Evolutionary conservation across 2,113 vertebrate genomes (phyloP).

Genomic region (Desmodus rotundus): DNA sequence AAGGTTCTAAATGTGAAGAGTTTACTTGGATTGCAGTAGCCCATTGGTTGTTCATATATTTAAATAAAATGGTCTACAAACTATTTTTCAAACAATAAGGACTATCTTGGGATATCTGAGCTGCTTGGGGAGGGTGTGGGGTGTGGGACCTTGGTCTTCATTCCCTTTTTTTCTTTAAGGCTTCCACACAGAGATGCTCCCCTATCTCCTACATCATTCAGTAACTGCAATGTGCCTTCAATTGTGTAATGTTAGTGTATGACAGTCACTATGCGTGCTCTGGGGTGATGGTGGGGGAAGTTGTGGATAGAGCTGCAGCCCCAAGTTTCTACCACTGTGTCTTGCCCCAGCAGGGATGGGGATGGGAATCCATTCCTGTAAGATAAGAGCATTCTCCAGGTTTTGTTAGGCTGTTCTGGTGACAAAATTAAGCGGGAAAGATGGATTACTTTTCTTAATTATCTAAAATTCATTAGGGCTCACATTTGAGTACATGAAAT

Average conservation of each 20-base stretch:
- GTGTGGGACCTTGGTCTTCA: conserved; percentile 67
- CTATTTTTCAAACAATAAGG: conserved; percentile 79
- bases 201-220: conserved; percentile 57
- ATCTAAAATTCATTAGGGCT: conserved; percentile 45
- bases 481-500: conserved; percentile 35
- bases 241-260: conserved; percentile 48
- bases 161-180: conserved; percentile 63
- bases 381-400: conserved; percentile 61
- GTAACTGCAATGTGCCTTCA: conserved; percentile 61
- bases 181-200: conserved; percentile 59
- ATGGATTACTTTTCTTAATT: conserved; percentile 44
- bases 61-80: conserved; percentile 80
- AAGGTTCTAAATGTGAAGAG: conserved; percentile 76
- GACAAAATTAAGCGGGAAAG: conserved; percentile 56
- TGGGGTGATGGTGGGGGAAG: conserved; percentile 49
- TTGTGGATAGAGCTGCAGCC: conserved; percentile 40
- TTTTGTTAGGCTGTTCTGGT: conserved; percentile 65
- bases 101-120: conserved; percentile 77
- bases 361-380: conserved; percentile 63
- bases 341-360: conserved; percentile 53
- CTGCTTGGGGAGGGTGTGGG: conserved; percentile 67
- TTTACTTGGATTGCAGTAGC: conserved; percentile 76
- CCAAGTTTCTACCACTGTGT: conserved; percentile 43
- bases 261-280: conserved; percentile 53
- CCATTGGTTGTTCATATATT: conserved; percentile 78